Evolutionary conservation across 2,797 vertebrate genomes (phyloP).

Genomic region (Tarsius wallacei): DNA sequence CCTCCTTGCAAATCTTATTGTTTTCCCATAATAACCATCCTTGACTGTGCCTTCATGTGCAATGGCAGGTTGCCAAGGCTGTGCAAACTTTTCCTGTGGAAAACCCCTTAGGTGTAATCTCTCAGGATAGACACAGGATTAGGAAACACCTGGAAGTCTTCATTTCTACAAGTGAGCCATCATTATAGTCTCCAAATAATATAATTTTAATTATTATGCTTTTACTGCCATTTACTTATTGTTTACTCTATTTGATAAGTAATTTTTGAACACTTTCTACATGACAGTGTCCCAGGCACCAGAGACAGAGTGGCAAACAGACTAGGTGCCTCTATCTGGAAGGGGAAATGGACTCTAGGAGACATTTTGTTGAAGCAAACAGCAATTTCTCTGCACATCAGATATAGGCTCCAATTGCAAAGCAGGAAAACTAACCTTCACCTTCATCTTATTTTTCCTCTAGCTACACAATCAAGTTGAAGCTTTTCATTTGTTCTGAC

Average conservation of each 20-base stretch:
- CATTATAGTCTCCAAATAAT: not conserved
- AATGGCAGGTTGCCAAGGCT: constrained; percentile 11
- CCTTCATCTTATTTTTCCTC: not conserved
- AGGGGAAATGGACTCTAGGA: not conserved
- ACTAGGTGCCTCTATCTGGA: not conserved
- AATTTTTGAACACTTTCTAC: not conserved
- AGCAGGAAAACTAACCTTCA: not conserved
- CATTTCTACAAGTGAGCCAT: not conserved
- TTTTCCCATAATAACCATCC: not conserved
- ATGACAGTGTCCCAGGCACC: not conserved
- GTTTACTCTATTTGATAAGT: not conserved
- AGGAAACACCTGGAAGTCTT: constrained; percentile 68
- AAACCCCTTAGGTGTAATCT: constrained; percentile 36
- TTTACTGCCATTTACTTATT: not conserved
- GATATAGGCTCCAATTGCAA: not conserved
- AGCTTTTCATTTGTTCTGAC: not conserved
- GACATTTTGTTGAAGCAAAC: not conserved
- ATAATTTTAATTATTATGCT: not conserved
- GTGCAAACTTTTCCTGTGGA: constrained; percentile 35
- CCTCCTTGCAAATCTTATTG: not conserved
- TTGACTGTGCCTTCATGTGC: not conserved
- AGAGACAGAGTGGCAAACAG: not conserved
- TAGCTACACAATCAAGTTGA: not conserved
- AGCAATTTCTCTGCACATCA: not conserved
- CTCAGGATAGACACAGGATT: not conserved